Base-by-base conservation (phyloP, 2,888 invertebrate genomes). In the Harpalus rubripes region DNA sequence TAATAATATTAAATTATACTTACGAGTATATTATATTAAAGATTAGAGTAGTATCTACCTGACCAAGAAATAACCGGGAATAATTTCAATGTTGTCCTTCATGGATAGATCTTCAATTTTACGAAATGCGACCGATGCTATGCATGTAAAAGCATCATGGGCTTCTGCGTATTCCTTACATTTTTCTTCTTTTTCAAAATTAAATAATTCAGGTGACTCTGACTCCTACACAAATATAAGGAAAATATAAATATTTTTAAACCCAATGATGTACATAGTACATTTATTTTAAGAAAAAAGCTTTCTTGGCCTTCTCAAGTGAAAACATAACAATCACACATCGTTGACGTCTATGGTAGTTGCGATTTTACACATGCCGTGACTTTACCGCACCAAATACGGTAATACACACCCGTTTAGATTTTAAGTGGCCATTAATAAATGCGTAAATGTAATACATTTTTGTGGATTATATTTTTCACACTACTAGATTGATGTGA, bases 51-150 rank as follows among this genome's bases (percentile, higher is more conserved):
- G n/a, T 32, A 32, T 32, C 32, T 91, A 93, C 92, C 92, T 92
- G 86, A 93, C 91, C 87, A 95, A 92, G 85, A 92, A 91, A 84
- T 95, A 90, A 85, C 95, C 95, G 68, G 93, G 93, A 86, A 93
- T 85, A 80, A 95, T 88, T 85, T 93, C 92, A 85, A 95, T 91
- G 88, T 92, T 92, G 87, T 91, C 91, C 87, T 93, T 92, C 86
- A 93, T 92, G 65, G 93, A 91, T 0, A 93, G 93, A 83, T 93
- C 92, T 87, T 93, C 92, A 83, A 95, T 87, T 74, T 92, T 92
- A 72, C 92, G 92, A 86, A 93, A 92, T 52, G 93, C 92, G 90
- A 93, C 94, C 76, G 94, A 92, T 59, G 94, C 93, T 85, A 94
- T 89, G 90, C 94, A 94, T 85, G 92, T 92, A 87, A 92, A 88